Evolutionary conservation across 2,113 vertebrate genomes (phyloP), one percentile per base, ranked within the genome.

Genomic region (Aptenodytes patagonicus): DNA sequence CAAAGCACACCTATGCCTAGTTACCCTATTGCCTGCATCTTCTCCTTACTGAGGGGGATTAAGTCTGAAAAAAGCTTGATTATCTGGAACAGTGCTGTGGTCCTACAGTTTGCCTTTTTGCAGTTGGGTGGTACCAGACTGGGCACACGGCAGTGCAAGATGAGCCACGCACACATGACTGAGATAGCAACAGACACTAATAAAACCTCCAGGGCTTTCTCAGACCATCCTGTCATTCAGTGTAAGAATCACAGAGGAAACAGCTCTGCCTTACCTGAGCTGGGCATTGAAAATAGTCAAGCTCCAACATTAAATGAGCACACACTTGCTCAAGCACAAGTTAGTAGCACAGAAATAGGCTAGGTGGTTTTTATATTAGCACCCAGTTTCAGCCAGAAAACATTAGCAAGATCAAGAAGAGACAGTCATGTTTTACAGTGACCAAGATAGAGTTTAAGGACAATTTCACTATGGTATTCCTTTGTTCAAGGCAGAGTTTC

Each of bases 181-280:
- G 86, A 95, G 68, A 91, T 71, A 42, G 57, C 47, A 92, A 58
- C n/a, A 92, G 92, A 90, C 96, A 65, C 17, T 58, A 71, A 81
- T 51, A n/a, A 80, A 42, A 20, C 26, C 47, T 87, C 34, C 71
- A 68, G 87, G 89, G 84, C 60, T 93, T 97, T 96, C 90, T 94
- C 91, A 97, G 78, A 66, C 29, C 46, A 73, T 76, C 36, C 94
- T 96, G 96, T 96, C 97, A 93, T 55, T 65, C 18, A 4, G 52
- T 10, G 7, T 97, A 82, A 97, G 58, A 82, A 82, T 96, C 92
- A 96, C n/a, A 77, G 81, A 62, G 52, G 64, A 82, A 96, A 93
- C 9, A 73, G 32, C 71, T 91, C 58, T 26, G 8, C 84, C 91
- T 87, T 68, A 70, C 36, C 61, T 40, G 55, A 77, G n/a, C 36